Percentiles rank a stretch among this genome's conserved stretches.
Evolutionary conservation across 2,888 invertebrate genomes (phyloP).

Genomic region (Hedychridium roseum): DNA sequence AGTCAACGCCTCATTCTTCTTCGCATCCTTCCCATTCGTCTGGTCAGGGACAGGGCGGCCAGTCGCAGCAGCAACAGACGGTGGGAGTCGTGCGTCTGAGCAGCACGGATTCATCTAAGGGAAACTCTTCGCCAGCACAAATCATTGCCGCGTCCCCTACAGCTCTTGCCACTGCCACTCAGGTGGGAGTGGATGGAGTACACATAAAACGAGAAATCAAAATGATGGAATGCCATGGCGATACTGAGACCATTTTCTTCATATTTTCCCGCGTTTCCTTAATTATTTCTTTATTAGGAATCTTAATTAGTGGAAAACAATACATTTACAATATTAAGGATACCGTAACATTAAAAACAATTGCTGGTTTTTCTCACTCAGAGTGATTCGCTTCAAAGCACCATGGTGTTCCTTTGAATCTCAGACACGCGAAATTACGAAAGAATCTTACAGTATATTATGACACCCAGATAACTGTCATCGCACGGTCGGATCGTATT

Average conservation of each 20-base stretch:
- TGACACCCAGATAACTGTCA: conserved; percentile 8
- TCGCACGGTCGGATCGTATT: conserved; percentile 15
- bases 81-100: conserved; percentile 62
- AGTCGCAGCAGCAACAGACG: conserved; percentile 57
- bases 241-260: too few species aligned
- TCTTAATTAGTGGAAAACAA: too few species aligned
- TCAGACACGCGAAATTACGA: too few species aligned
- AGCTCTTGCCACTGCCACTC: conserved; percentile 61
- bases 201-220: conserved; percentile 26
- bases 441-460: too few species aligned
- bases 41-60: conserved; percentile 50
- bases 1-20: conserved; percentile 60
- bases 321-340: too few species aligned
- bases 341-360: background rate
- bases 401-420: conserved; percentile 25
- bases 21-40: conserved; percentile 49
- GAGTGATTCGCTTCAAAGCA: too few species aligned
- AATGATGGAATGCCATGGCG: conserved; percentile 23
- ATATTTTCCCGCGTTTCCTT: too few species aligned
- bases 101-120: conserved; percentile 62
- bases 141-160: conserved; percentile 60
- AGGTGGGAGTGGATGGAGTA: conserved; percentile 59
- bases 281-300: too few species aligned
- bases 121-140: conserved; percentile 63
- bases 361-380: too few species aligned